These are phyloP conservation scores for Amblyopsis rosae DNA, from an alignment of 2,113 vertebrate species.

Conservation along the genomic window DNA sequence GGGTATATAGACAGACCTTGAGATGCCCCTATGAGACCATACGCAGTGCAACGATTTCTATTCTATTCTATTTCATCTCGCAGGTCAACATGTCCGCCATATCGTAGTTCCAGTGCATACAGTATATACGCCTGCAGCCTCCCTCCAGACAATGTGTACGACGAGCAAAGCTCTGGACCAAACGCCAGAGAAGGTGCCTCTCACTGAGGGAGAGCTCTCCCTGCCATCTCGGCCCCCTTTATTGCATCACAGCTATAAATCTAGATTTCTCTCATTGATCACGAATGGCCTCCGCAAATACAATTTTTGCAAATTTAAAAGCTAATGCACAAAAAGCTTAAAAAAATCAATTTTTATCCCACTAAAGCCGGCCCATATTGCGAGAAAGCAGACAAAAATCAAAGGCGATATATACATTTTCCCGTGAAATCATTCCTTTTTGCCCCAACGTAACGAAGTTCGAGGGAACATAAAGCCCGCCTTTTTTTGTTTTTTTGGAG, in stretches of 20 bases:
- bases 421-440: conserved; percentile 77
- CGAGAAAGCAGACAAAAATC: conserved; percentile 81
- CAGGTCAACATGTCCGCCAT: no score
- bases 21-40: no score
- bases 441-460: conserved; percentile 72
- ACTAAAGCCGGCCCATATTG: conserved; percentile 76
- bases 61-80: no score
- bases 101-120: no score
- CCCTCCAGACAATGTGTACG: no score
- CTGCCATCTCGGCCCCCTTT: conserved; percentile 45
- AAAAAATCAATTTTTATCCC: conserved; percentile 85
- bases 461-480: conserved; percentile 74
- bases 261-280: conserved; percentile 80
- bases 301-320: conserved; percentile 78
- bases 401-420: conserved; percentile 83
- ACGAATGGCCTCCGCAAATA: conserved; percentile 80
- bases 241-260: conserved; percentile 80
- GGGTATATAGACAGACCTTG: no score
- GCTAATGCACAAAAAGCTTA: conserved; percentile 84
- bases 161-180: no score
- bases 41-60: no score
- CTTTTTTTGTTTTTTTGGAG: conserved; percentile 58
- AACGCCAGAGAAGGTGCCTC: no score
- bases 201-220: not conserved
- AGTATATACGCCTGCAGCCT: no score